Evolutionary conservation across 2,888 invertebrate species (phyloP).

Genomic region (Acleris laterana): DNA sequence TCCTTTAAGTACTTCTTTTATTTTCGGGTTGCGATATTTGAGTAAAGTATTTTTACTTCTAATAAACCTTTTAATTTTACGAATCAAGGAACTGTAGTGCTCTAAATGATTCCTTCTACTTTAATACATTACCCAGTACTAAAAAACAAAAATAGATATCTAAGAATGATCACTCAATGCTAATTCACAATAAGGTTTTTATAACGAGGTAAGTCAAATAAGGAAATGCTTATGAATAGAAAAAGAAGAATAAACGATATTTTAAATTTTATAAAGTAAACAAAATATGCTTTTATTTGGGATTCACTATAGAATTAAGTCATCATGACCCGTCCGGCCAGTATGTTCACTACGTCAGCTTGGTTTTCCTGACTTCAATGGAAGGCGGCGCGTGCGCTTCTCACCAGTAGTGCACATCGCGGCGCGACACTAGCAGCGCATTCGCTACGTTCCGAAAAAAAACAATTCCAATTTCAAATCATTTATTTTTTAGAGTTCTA

Average conservation of each 20-base stretch:
- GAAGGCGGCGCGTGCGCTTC: conserved; percentile 60
- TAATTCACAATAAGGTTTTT: too few relatives aligned
- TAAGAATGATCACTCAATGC: too few relatives aligned
- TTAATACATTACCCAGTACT: too few relatives aligned
- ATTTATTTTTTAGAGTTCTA: conserved; percentile 7
- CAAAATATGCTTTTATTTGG: too few relatives aligned
- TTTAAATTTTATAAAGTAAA: not conserved
- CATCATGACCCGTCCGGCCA: conserved; percentile 25
- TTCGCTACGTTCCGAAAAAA: conserved; percentile 55
- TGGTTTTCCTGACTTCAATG: conserved; percentile 74
- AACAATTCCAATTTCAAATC: conserved; percentile 39
- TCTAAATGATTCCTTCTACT: too few relatives aligned
- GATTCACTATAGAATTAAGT: not conserved
- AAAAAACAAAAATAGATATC: too few relatives aligned
- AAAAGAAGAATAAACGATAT: not conserved
- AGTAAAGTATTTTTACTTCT: too few relatives aligned
- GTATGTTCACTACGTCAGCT: conserved; percentile 50
- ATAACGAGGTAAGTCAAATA: too few relatives aligned
- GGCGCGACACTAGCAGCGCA: conserved; percentile 51
- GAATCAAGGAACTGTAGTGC: too few relatives aligned
- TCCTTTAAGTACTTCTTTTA: too few relatives aligned
- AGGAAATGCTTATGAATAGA: not conserved
- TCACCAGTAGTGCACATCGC: conserved; percentile 73
- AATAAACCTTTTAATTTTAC: too few relatives aligned
- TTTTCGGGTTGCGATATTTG: too few relatives aligned